Base-by-base conservation (phyloP, 2,888 invertebrate species). In the Pristionchus entomophagus region DNA sequence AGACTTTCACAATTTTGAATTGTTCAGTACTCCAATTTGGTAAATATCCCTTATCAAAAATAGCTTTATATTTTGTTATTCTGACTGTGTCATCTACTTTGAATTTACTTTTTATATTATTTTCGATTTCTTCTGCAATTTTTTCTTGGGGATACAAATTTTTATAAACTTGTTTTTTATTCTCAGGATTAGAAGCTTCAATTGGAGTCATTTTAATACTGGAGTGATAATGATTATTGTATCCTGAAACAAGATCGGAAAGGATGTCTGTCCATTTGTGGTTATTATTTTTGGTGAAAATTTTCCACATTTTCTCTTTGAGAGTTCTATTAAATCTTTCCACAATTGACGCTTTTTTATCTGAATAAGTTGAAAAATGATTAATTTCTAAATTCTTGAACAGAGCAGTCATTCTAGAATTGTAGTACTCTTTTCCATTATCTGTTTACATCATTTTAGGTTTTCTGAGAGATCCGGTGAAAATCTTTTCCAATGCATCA, bases 391-490 rank as follows among this genome's bases (percentile, higher is more conserved):
- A 85, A 32, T 14, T 41, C 87, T 89, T 88, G 81, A 87, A 89
- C 0, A 89, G 32, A 62, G 85, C 86, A 49, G 88, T 87, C 82
- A 89, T 85, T 45, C 89, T 83, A 26, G 59, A 53, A 77, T 87
- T 87, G n/a, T 88, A 87, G 84, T 88, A 89, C 77, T 89, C 89
- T 53, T 87, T 89, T 29, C 89, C 89, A 86, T 89, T 87, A 87
- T 89, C 89, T 45, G 87, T 86, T 87, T 89, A 88, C 5, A 53
- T 10, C 22, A 14, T 53, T 22, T 53, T 53, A 14, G 53, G 53
- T 53, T 53, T 53, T 22, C 53, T 86, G 62, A 90, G 88, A 41
- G 84, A 84, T 81, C n/a, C n/a, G n/a, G n/a, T 86, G 53, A 90
- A 88, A 53, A 90, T 87, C 29, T 69, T 35, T 77, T 90, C 84